Evolutionary conservation across 2,113 vertebrate species (phyloP).

Genomic region (Ariopsis seemanni): DNA sequence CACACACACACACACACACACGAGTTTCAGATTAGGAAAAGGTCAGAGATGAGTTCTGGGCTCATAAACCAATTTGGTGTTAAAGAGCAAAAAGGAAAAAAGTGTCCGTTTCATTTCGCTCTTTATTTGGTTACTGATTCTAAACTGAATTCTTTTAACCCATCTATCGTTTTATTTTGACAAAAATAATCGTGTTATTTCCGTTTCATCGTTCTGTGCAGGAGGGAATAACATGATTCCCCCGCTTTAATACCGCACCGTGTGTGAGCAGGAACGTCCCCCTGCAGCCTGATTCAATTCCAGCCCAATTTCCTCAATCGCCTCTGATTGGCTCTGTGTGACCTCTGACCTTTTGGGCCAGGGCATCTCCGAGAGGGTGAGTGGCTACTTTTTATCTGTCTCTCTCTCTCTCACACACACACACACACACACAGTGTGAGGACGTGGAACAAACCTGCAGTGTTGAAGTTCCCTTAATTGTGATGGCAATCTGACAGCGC

Average conservation of each 20-base stretch:
- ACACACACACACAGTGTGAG: not conserved
- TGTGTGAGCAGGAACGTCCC: not conserved
- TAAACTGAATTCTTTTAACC: not conserved
- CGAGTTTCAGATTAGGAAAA: not conserved
- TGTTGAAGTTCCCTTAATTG: slow-evolving; percentile 36
- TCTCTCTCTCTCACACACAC: not conserved
- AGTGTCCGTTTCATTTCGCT: not conserved
- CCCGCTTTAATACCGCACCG: not conserved
- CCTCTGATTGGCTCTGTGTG: slow-evolving; percentile 31
- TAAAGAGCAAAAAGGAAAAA: not conserved
- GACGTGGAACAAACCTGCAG: not conserved
- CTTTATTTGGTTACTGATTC: not conserved
- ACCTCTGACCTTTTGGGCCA: slow-evolving; percentile 22
- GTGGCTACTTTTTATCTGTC: slow-evolving; percentile 14
- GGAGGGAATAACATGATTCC: slow-evolving; percentile 20
- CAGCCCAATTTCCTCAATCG: slow-evolving; percentile 32
- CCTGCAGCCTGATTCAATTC: slow-evolving; percentile 33
- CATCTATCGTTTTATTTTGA: slow-evolving; percentile 5
- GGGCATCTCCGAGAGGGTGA: slow-evolving; percentile 11
- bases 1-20: slow-evolving; percentile 13
- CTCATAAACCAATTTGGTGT: not conserved
- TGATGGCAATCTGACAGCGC: slow-evolving; percentile 29
- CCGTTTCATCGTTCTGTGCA: not conserved
- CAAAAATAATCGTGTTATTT: slow-evolving; percentile 13
- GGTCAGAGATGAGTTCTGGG: not conserved